These are phyloP conservation scores for Hormiphora californensis DNA, from an alignment of 37 sponge, comb jelly and placozoan species.

Conservation along the genomic window DNA sequence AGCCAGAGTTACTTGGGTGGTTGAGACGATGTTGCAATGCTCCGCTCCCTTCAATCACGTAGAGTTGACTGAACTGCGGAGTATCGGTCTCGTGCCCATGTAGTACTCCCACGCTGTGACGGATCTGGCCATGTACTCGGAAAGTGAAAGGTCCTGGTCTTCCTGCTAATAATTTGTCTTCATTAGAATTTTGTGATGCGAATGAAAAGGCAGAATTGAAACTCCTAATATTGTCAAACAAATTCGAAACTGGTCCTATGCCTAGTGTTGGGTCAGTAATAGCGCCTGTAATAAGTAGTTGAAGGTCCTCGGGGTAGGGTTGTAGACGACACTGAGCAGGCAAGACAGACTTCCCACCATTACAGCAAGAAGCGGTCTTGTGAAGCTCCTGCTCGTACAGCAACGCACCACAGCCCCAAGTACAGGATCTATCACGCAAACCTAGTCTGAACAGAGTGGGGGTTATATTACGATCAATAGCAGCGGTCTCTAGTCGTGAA, in stretches of 20 bases:
- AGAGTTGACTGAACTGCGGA: neutral
- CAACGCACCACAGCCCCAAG: neutral
- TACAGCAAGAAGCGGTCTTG: neutral
- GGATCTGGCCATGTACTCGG: conserved; percentile 2
- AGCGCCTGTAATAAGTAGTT: too few relatives aligned
- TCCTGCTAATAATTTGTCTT: neutral
- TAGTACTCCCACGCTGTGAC: neutral
- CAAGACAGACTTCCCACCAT: neutral
- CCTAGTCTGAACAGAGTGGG: neutral
- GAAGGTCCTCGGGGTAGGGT: too few relatives aligned
- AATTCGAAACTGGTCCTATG: too few relatives aligned
- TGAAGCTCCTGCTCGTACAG: neutral
- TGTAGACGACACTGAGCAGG: too few relatives aligned
- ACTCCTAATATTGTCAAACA: neutral
- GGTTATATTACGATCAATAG: too few relatives aligned
- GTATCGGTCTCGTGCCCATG: too few relatives aligned
- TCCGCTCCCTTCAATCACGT: neutral
- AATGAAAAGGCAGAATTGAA: conserved; percentile 11
- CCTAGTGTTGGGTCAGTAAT: too few relatives aligned
- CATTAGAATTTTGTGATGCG: neutral
- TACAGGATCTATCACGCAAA: neutral
- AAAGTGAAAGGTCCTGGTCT: neutral
- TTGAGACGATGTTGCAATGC: neutral
- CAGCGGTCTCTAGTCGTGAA: too few relatives aligned
- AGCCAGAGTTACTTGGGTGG: conserved; percentile 3